Base-by-base conservation (phyloP, 2,888 invertebrate genomes). In the Cylloceria caligata region DNA sequence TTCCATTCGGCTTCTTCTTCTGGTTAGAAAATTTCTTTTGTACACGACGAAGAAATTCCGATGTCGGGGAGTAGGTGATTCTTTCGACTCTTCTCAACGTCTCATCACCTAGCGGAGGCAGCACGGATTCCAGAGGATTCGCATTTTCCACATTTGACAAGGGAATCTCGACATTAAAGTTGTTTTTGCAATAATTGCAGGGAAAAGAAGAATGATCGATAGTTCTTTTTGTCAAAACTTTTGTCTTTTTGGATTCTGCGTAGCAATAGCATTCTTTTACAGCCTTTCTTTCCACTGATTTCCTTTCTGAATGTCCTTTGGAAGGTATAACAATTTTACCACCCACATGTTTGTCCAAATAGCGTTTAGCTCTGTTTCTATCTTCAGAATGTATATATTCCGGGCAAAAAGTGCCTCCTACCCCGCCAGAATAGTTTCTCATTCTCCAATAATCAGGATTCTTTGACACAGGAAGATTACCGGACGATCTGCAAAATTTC, bases 261-360 rank as follows among this genome's bases (percentile, higher is more conserved):
- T 86, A 73, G 64, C 91, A 91, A 47, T 91, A 91, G 76, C 91
- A 91, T 30, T 85, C 90, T 68, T 87, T 89, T 2, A 89, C 85
- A 9, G 89, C 88, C 64, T 86, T 88, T 34, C 89, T 87, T 3
- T 57, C 67, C 0, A 83, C 49, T 0, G 80, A 16, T 49, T 73
- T 49, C 0, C 39, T 55, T 30, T 84, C 77, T 0, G 67, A 60
- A 24, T 76, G 77, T 13, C 87, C 87, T 21, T 88, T 89, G 1
- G 90, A 90, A 16, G 87, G 83, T 69, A 89, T 75, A 13, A 87
- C 42, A 9, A 88, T 76, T 81, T 84, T 89, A 68, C 84, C 86
- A 39, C 83, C 55, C 1, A 79, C 68, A 19, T 52, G 77, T 83
- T 86, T 85, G n/a, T 85, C 75, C 27, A 78, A 64, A 52, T 57